Base-by-base conservation (phyloP, 2,797 vertebrate species). In the Toxotes lorentzi region DNA sequence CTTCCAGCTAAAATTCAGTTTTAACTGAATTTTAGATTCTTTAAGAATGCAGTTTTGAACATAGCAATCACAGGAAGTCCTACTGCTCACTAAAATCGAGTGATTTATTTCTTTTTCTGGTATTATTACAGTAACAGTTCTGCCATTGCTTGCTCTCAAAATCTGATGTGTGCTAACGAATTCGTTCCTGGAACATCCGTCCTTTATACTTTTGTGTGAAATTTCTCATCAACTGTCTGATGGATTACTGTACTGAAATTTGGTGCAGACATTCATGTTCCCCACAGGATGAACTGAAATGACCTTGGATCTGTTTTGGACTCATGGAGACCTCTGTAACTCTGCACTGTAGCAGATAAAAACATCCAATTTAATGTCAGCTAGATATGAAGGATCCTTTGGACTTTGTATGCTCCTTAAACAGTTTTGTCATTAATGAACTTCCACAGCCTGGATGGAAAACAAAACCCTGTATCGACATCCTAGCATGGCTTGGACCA, bases 401-500 rank as follows among this genome's bases (percentile, higher is more conserved):
- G 34, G 27, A 58, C 34, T 65, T 62, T 40, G 12, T 58, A 16
- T 11, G 19, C 16, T 34, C 6, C 23, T 30, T 48, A 8, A 71
- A 54, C 10, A 35, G 34, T 56, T 70, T 70, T 58, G 13, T 59
- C n/a, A 64, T 48, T 35, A 40, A 64, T 24, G 19, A 65, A 63
- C 11, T n/a, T 82, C 9, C 14, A 58, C 6, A 60, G 48, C 35
- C 16, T 66, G 7, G 35, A 58, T 40, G 34, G 19, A 66, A 66
- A 82, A 68, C 21, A 1, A 48, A 50, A 24, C 50, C 54, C 2
- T 64, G 11, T 27, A 21, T 60, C 11, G 66, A n/a, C 4, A 41
- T 63, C 17, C 41, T 38, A 9, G 56, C 21, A 23, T 40, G 21
- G 73, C 74, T 35, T 67, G 41, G 66, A 75, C 53, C n/a, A 75